These are phyloP conservation scores for Arnoldichthys spilopterus DNA, from an alignment of 2,797 vertebrate species.

Conservation along the genomic window DNA sequence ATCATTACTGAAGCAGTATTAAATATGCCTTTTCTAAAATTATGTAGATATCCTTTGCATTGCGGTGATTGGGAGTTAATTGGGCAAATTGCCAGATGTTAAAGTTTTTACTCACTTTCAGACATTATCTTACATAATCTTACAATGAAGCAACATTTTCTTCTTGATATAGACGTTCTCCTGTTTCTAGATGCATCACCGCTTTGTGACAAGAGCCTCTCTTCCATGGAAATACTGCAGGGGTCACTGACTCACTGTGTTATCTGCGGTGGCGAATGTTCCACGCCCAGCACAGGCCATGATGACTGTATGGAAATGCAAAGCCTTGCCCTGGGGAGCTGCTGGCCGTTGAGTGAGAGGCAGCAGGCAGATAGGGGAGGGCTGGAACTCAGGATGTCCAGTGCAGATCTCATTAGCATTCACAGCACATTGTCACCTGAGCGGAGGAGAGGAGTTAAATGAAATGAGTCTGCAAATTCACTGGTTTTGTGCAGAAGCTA, in stretches of 20 bases:
- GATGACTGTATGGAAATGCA: slow-evolving; percentile 44
- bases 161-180: not conserved
- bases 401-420: slow-evolving; percentile 78
- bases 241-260: slow-evolving; percentile 61
- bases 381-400: slow-evolving; percentile 66
- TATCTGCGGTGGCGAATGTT: slow-evolving; percentile 44
- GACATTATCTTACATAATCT: not conserved
- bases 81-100: not conserved
- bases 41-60: not conserved
- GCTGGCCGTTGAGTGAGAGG: slow-evolving; percentile 34
- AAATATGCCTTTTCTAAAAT: too few species aligned
- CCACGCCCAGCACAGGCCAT: slow-evolving; percentile 27
- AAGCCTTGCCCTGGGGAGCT: slow-evolving; percentile 51
- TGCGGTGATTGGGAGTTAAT: too few species aligned
- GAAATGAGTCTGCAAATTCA: slow-evolving; percentile 82
- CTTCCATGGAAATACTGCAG: slow-evolving; percentile 58
- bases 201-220: slow-evolving; percentile 32
- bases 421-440: slow-evolving; percentile 74
- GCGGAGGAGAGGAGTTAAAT: slow-evolving; percentile 74
- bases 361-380: slow-evolving; percentile 41
- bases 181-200: slow-evolving; percentile 26
- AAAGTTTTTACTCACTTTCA: not conserved
- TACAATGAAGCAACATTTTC: not conserved
- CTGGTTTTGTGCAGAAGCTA: slow-evolving; percentile 77
- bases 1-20: too few species aligned